phyloP scores from a whole-genome alignment of 2,113 vertebrate species.

The Myrmecophaga tridactyla region DNA sequence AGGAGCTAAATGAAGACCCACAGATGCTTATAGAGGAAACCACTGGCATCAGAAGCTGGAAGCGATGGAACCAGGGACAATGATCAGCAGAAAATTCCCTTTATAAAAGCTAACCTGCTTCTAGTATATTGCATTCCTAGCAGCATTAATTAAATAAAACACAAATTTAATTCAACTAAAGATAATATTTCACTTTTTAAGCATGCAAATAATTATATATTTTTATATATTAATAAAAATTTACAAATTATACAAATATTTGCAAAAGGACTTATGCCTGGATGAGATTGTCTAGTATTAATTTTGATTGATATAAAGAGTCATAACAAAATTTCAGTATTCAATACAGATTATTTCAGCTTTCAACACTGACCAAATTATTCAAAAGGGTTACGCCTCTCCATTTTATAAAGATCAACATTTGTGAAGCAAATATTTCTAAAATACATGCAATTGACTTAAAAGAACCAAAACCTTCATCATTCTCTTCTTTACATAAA shows the following conservation, averaged over 20 bases:
- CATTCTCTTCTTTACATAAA: not conserved
- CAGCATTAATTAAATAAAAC: too few relatives aligned
- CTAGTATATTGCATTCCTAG: too few relatives aligned
- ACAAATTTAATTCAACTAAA: slow-evolving; percentile 10
- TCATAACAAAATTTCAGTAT: not conserved
- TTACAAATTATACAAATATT: not conserved
- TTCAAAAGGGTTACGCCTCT: not conserved
- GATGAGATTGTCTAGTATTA: not conserved
- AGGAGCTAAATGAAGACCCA: too few relatives aligned
- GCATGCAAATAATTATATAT: not conserved
- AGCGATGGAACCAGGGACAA: too few relatives aligned
- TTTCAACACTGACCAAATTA: not conserved
- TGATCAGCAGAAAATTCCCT: too few relatives aligned
- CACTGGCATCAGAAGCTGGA: too few relatives aligned
- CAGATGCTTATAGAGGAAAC: too few relatives aligned
- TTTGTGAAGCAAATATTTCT: not conserved
- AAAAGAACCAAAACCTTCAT: not conserved
- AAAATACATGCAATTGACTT: not conserved
- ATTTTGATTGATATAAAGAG: slow-evolving; percentile 13
- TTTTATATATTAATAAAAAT: too few relatives aligned
- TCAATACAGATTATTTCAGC: not conserved
- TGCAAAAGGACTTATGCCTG: not conserved
- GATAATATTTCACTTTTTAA: not conserved
- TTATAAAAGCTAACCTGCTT: too few relatives aligned
- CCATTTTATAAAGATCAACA: not conserved